Percentiles rank a stretch among this genome's conserved stretches.
phyloP scores from a whole-genome alignment of 2,888 invertebrate species.

The Yponomeuta evonymella region DNA sequence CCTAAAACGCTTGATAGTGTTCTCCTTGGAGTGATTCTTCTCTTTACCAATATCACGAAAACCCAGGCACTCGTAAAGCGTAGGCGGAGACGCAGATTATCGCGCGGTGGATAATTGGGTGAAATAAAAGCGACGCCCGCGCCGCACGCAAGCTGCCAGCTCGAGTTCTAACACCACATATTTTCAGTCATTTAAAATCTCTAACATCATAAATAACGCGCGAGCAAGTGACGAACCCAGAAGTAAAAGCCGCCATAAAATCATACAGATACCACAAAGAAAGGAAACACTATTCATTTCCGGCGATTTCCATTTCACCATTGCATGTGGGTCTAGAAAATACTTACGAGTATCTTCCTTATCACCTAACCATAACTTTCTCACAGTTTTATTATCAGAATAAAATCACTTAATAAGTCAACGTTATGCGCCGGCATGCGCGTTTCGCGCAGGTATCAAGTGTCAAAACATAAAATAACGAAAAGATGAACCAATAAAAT shows the following conservation, averaged over 20 bases:
- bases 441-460: not conserved
- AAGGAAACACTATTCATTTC: not conserved
- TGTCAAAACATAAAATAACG: not conserved
- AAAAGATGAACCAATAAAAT: constrained; percentile 3
- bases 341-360: not conserved
- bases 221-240: not conserved
- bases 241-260: no score
- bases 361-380: not conserved
- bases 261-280: not conserved
- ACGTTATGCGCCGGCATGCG: not conserved
- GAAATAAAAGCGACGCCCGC: constrained; percentile 46
- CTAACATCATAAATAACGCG: not conserved
- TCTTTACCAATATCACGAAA: not conserved
- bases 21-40: no score
- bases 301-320: not conserved
- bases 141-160: not conserved
- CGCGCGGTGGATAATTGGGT: constrained; percentile 43
- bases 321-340: not conserved
- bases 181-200: no score
- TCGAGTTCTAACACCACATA: not conserved
- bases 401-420: not conserved
- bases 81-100: constrained; percentile 27
- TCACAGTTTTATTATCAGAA: not conserved
- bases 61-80: not conserved
- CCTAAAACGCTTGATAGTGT: no score